Base-by-base conservation (phyloP, 2,888 invertebrate genomes). In the Eupithecia vulgata region DNA sequence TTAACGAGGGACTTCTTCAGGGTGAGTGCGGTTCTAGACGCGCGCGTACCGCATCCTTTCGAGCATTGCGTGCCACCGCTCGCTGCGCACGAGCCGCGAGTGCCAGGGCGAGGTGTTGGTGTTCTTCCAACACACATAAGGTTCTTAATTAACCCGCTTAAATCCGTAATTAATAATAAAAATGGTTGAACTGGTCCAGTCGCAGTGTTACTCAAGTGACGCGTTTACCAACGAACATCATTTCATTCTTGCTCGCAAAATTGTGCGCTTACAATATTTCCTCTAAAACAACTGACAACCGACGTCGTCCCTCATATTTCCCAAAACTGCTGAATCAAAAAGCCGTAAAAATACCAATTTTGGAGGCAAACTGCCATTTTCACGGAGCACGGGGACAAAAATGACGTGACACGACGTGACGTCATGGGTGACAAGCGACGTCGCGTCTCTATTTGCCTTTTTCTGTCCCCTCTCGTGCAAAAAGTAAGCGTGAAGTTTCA, bases 401-500 rank as follows among this genome's bases (percentile, higher is more conserved):
- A 40, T 71, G 71, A 74, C 74, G 61, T 48, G 65, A 37, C 67
- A 59, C 17, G 34, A 73, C 67, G 40, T 68, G 68, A 40, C 61
- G 67, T 68, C 62, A 71, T 59, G 59, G 57, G 21, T 65, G 35
- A 71, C n/a, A n/a, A 8, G 68, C 64, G 70, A 48, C 74, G 45
- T 15, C 52, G 40, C 76, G 48, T 71, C 74, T 74, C 37, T 61
- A 68, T 74, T 74, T 74, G 61, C 71, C 65, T 68, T 71, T 74
- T 74, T 74, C 64, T 35, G 72, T 68, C 73, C 71, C 68, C 30
- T 30, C 57, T 67, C 77, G 62, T 67, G 72, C 52, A 25, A 40
- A 35, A 30, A 37, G 61, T 62, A 66, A 64, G 48, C 30, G 61
- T 37, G 64, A 59, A 70, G 40, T 65, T 70, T 35, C 57, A 52